Conservation (phyloP, 2,888 invertebrate genomes). For the Troilus luridus region DNA sequence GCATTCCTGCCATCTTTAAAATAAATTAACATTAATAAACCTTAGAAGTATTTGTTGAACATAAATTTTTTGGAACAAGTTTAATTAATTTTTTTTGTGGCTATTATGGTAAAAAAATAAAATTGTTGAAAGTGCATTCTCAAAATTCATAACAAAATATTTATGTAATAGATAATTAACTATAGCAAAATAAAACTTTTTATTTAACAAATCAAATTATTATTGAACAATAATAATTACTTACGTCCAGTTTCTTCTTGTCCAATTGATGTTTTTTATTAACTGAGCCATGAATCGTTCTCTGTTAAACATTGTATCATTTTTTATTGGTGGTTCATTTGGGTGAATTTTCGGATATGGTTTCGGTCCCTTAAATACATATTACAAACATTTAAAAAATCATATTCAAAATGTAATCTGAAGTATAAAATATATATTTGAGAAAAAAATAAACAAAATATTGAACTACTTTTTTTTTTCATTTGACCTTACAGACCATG, state of each 20-base stretch:
- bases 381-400: background rate
- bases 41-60: too few relatives aligned
- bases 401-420: background rate
- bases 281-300: slow-evolving; percentile 64
- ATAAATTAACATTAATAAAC: too few relatives aligned
- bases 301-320: slow-evolving; percentile 55
- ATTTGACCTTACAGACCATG: too few relatives aligned
- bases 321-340: slow-evolving; percentile 59
- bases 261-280: slow-evolving; percentile 65
- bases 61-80: too few relatives aligned
- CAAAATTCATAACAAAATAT: too few relatives aligned
- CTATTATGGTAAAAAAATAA: too few relatives aligned
- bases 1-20: too few relatives aligned
- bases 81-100: too few relatives aligned
- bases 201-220: background rate
- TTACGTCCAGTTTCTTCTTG: slow-evolving; percentile 65
- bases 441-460: background rate
- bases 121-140: too few relatives aligned
- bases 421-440: background rate
- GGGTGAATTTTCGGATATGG: slow-evolving; percentile 61
- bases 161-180: too few relatives aligned
- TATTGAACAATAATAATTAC: slow-evolving; percentile 25
- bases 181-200: background rate
- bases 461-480: too few relatives aligned
- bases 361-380: background rate